phyloP scores from a whole-genome alignment of 2,113 vertebrate species.

The Leucopternis melanops region DNA sequence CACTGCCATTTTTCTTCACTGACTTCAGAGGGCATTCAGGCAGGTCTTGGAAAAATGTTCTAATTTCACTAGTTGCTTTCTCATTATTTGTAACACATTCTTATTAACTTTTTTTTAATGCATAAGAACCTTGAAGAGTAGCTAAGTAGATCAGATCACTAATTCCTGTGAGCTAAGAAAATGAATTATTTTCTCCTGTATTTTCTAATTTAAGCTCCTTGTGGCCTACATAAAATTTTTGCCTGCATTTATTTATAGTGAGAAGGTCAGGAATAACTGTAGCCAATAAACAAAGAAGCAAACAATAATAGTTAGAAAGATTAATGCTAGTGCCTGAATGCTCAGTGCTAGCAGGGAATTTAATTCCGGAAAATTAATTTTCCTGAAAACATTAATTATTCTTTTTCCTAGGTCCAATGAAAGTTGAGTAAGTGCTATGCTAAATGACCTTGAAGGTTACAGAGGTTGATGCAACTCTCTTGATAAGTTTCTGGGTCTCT shows the following conservation, averaged over 20 bases:
- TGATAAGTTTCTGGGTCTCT: background rate
- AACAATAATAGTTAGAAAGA: conserved; percentile 6
- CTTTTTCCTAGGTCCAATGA: background rate
- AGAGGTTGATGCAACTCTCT: background rate
- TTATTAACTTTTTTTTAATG: background rate
- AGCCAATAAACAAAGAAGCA: background rate
- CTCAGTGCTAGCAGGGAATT: background rate
- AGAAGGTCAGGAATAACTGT: conserved; percentile 7
- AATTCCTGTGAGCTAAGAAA: conserved; percentile 28
- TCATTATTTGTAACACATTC: background rate
- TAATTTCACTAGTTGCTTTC: background rate
- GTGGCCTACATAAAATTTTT: conserved; percentile 35
- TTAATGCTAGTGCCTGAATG: conserved; percentile 5
- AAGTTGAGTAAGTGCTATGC: background rate
- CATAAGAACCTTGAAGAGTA: conserved; percentile 15
- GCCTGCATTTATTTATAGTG: background rate
- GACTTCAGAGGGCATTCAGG: background rate
- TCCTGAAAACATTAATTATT: conserved; percentile 29
- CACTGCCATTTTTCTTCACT: background rate
- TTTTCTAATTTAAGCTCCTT: conserved; percentile 34
- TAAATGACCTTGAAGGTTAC: conserved; percentile 1
- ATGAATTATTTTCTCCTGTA: background rate
- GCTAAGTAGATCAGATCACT: conserved; percentile 50
- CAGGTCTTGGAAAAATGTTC: background rate
- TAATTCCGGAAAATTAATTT: background rate